Base-by-base conservation (phyloP, 2,797 vertebrate species). In the Microctenopoma lineatum region DNA sequence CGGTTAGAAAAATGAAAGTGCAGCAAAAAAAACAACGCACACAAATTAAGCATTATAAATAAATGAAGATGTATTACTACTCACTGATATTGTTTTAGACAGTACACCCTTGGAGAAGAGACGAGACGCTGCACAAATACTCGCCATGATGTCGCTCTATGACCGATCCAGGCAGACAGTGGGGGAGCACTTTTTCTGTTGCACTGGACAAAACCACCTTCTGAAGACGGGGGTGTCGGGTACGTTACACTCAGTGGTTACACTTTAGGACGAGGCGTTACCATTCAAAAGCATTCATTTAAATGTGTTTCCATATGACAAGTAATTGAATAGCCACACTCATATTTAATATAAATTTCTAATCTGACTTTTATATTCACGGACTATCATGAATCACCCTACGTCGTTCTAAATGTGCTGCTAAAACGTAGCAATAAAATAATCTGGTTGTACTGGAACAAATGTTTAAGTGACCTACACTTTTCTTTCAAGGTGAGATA, bases 401-500 rank as follows among this genome's bases (percentile, higher is more conserved):
- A 13, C 0, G 5, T 16, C 14, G 13, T 12, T 32, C 3, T 11
- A 38, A 39, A 41, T 66, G 29, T 29, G 41, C 38, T 11, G 46
- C 12, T 16, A 36, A 51, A 36, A 21, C 59, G 58, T 80, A 54
- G 59, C 60, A 59, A 42, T 89, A 77, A 79, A 82, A 59, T 79
- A 90, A 89, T 51, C 77, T 67, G 62, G 13, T n/a, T 54, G 55
- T 73, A 55, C 64, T 80, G 80, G 86, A 84, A 73, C 84, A 78
- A 84, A 91, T 91, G 86, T 78, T 81, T 70, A 83, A 85, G 59
- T 91, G 89, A 92, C 90, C 92, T 90, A 87, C 82, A 82, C 79
- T 78, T 86, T 84, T 53, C 63, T 38, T 83, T 91, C 88, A 92
- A 93, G 92, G 91, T 92, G 92, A 93, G 92, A 83, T 25, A 16